These are phyloP conservation scores for Itoplectis maculator DNA, from an alignment of 2,888 invertebrate species.

Conservation along the genomic window DNA sequence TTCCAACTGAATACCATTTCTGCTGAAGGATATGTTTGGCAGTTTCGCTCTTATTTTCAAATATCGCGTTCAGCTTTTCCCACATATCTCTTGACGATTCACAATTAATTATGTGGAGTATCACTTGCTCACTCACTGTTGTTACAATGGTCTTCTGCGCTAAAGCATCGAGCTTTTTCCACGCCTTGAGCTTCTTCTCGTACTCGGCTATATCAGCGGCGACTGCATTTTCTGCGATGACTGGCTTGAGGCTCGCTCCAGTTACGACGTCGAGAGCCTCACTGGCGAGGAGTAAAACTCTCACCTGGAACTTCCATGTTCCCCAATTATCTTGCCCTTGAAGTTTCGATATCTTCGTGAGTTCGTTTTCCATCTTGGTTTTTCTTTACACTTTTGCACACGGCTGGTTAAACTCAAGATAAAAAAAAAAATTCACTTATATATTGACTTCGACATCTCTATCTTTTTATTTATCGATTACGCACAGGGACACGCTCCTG, in stretches of 20 bases:
- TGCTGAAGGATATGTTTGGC: constrained; percentile 66
- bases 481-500: constrained; percentile 35
- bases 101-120: constrained; percentile 74
- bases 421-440: neutral
- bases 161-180: constrained; percentile 67
- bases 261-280: constrained; percentile 30
- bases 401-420: constrained; percentile 29
- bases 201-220: neutral
- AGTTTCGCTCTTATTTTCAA: constrained; percentile 74
- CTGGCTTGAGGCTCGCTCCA: constrained; percentile 24
- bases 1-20: constrained; percentile 57
- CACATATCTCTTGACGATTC: constrained; percentile 75
- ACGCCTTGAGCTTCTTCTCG: constrained; percentile 51
- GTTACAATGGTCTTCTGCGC: constrained; percentile 73
- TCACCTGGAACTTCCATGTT: constrained; percentile 46
- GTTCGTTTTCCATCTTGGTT: constrained; percentile 43
- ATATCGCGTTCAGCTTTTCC: constrained; percentile 71
- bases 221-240: neutral
- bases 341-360: constrained; percentile 13
- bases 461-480: neutral
- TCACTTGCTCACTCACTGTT: constrained; percentile 65
- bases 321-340: constrained; percentile 52
- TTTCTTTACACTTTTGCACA: constrained; percentile 52
- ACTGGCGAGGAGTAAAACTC: constrained; percentile 31
- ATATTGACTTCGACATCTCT: neutral